Base-by-base conservation (phyloP, 2,113 vertebrate genomes). In the Pipa parva region DNA sequence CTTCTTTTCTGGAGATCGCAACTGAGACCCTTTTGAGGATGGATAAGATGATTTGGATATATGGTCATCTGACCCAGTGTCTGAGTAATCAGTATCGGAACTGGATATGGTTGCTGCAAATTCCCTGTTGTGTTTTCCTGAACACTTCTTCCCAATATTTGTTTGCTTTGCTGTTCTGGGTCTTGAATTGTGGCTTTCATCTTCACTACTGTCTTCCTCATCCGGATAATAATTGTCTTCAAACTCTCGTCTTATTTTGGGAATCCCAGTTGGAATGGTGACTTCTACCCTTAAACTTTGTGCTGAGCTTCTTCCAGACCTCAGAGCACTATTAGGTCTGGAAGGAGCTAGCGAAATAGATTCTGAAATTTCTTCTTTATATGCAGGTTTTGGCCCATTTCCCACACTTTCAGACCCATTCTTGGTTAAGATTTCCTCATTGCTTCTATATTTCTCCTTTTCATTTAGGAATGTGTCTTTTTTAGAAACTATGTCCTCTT, bases 121-220 rank as follows among this genome's bases (percentile, higher is more conserved):
- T n/a, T 70, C 66, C 26, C 58, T 45, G 61, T 75, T 88, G 31
- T 80, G 84, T 71, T 85, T 93, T 72, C 60, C 81, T 17, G 25
- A 0, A 21, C 28, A 36, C 71, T 90, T 92, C 81, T 84, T 90
- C 1, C 79, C 54, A 7, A 58, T 75, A 64, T 72, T 78, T n/a
- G 81, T 58, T n/a, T 79, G 81, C 27, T 83, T 89, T 69, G 72
- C 72, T 48, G 74, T 80, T 68, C 84, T 81, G 52, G 78, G 64
- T 70, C 77, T 78, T 59, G 76, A 45, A n/a, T 60, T 71, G 0
- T 74, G 81, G 62, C 72, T 83, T 5, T 76, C 78, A 45, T 90
- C 89, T 8, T 90, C 89, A 21, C 88, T 89, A 48, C 81, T 89
- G 50, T 90, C 88, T 72, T 90, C 87, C 71, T 80, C 80, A 72